Conservation (phyloP, 2,113 vertebrate genomes). For the Gallinago paraguaiae region DNA sequence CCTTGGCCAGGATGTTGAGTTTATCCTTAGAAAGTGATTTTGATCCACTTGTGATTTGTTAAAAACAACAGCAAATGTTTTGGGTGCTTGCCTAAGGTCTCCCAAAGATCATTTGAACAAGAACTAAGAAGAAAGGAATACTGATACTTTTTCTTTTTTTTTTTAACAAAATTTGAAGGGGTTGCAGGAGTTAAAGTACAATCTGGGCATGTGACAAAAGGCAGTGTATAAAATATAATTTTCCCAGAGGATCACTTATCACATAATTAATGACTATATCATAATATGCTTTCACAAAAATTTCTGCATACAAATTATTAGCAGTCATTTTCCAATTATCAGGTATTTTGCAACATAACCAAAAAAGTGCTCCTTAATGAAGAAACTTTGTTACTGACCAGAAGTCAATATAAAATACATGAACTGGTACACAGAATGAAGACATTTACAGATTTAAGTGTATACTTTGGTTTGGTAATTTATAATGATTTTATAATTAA, state of each 20-base stretch:
- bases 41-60: not conserved
- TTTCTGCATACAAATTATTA: not conserved
- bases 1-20: not conserved
- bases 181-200: not conserved
- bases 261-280: not conserved
- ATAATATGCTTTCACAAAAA: not conserved
- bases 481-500: not conserved
- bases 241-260: not conserved
- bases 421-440: not conserved
- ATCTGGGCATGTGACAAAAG: not conserved
- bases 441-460: not conserved
- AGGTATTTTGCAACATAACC: not conserved
- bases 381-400: not conserved
- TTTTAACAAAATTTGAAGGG: not conserved
- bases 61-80: not conserved
- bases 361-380: not conserved
- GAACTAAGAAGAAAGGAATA: not conserved
- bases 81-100: not conserved
- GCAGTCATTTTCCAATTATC: not conserved
- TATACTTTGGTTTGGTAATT: not conserved
- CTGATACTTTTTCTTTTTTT: not conserved
- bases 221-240: fast-evolving
- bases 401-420: not conserved
- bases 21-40: not conserved
- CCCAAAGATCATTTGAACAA: not conserved